Evolutionary conservation across 1,140 invertebrate species (phyloP), one percentile per base, ranked within the genome.

Genomic region (Drosophila bocki): DNA sequence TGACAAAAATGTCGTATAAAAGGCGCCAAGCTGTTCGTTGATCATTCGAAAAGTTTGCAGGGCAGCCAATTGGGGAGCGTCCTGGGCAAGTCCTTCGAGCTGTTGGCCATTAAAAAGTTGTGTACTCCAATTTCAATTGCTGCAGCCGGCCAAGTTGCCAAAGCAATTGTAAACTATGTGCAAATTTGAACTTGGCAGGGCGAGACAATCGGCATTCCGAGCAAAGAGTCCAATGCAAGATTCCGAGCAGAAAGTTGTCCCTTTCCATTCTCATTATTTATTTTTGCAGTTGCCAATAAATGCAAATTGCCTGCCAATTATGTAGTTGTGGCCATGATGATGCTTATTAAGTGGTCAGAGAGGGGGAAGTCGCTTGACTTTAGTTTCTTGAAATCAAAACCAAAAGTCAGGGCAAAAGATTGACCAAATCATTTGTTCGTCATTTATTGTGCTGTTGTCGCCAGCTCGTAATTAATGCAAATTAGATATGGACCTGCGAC

Each of bases 31-130:
- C 57, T 41, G 57, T 77, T 77, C 56, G 32, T 33, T 75, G 42
- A 77, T 72, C 72, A 87, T 83, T 75, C 65, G 74, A 75, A 87
- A 87, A 87, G 57, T 87, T 87, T 74, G 32, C 12, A 29, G 45
- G 22, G 37, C 37, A 64, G 54, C 69, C 57, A 74, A 77, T 54
- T 71, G 63, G 78, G 51, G 32, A 82, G 62, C 65, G 64, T 67
- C 57, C 57, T 45, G 42, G 37, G 29, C 60, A 42, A 77, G 64
- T 78, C 74, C 33, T 54, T 60, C 67, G 72, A 84, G 69, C 72
- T 42, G 69, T 35, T 57, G 75, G 80, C 85, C 86, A 88, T 90
- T 88, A 90, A 88, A 90, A 88, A 88, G 84, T 88, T 88, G 69
- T 70, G 77, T 82, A 54, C 68, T 88, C 75, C 71, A 75, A 84